Percentiles rank a stretch among this genome's conserved stretches.
Conservation (phyloP, 2,797 vertebrate genomes). For the Anableps anableps region DNA sequence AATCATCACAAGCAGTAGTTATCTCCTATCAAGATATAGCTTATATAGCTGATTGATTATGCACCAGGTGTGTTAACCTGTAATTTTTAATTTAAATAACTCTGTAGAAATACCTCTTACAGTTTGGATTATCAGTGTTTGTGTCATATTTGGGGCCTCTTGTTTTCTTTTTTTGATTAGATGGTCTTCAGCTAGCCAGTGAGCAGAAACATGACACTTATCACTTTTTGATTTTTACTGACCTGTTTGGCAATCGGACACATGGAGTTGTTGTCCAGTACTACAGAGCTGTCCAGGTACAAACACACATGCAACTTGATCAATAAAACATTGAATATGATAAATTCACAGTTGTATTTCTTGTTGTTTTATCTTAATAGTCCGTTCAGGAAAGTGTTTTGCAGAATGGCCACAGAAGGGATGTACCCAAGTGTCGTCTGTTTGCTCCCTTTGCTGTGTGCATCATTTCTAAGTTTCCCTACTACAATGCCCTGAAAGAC, state of each 20-base stretch:
- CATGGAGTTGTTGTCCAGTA: conserved; percentile 91
- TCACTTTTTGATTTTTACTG: conserved; percentile 97
- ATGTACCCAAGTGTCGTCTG: conserved; percentile 63
- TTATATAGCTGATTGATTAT: background rate
- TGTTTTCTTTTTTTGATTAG: conserved; percentile 68
- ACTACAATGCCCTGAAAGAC: conserved; percentile 88
- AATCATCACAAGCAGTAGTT: background rate
- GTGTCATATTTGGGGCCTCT: background rate
- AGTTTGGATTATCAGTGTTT: too few relatives aligned
- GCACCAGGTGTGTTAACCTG: background rate
- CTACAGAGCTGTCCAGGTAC: conserved; percentile 87
- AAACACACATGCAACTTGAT: background rate
- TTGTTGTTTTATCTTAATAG: conserved; percentile 37
- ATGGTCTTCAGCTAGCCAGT: conserved; percentile 84
- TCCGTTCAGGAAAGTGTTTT: conserved; percentile 77
- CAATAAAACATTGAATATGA: background rate
- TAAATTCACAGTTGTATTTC: background rate
- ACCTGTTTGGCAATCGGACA: conserved; percentile 92
- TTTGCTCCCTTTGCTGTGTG: conserved; percentile 87
- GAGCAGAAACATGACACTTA: conserved; percentile 87
- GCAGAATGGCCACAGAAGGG: conserved; percentile 83
- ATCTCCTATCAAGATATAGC: too few relatives aligned
- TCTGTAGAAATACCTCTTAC: background rate
- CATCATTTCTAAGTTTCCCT: conserved; percentile 92
- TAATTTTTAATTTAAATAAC: background rate